These are phyloP conservation scores for Anoura caudifer DNA, from an alignment of 2,113 vertebrate genomes.

Conservation along the genomic window DNA sequence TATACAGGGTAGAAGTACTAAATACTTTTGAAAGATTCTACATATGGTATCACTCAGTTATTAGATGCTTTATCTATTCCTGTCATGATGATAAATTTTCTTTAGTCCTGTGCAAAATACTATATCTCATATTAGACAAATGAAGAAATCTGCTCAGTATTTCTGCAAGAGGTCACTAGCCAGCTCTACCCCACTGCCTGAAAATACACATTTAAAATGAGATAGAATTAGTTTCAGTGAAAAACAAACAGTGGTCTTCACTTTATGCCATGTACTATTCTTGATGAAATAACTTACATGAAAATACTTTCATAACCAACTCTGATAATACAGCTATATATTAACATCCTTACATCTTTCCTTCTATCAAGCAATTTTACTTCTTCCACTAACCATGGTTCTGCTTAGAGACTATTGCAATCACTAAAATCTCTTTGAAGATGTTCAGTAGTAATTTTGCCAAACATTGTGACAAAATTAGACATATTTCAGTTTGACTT, in stretches of 20 bases:
- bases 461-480: not conserved
- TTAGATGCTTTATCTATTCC: slow-evolving; percentile 72
- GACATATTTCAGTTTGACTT: not conserved
- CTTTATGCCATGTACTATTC: not conserved
- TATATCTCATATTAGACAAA: slow-evolving; percentile 57
- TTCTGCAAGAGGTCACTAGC: slow-evolving; percentile 28
- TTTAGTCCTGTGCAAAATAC: not conserved
- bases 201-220: not conserved
- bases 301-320: not conserved
- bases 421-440: slow-evolving; percentile 14
- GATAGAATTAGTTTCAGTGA: not conserved
- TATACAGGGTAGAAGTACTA: not conserved
- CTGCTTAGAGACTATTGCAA: not conserved
- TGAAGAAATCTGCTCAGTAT: slow-evolving; percentile 42
- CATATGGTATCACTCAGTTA: slow-evolving; percentile 80
- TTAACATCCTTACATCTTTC: not conserved
- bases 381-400: not conserved
- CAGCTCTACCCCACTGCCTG: slow-evolving; percentile 22
- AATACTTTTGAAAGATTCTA: slow-evolving; percentile 62
- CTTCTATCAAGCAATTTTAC: not conserved
- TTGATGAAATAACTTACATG: not conserved
- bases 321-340: not conserved
- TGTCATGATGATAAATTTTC: slow-evolving; percentile 66
- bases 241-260: not conserved
- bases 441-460: not conserved